Percentiles rank a stretch among this genome's conserved stretches.
Evolutionary conservation across 1,140 invertebrate species (phyloP).

Genomic region (Leptinotarsa defecta): DNA sequence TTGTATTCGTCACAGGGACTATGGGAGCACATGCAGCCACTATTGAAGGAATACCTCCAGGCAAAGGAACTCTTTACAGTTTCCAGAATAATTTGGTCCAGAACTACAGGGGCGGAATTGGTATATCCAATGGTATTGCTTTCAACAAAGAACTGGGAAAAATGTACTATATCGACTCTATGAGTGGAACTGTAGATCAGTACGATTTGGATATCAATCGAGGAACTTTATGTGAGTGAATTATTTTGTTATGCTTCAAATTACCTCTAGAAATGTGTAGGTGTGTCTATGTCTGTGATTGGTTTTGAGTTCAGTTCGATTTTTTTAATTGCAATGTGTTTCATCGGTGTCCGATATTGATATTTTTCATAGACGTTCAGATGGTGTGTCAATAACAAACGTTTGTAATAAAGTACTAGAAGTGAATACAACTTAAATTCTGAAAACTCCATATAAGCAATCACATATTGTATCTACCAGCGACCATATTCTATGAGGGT

Average conservation of each 20-base stretch:
- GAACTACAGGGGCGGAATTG: constrained; percentile 54
- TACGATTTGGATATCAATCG: constrained; percentile 76
- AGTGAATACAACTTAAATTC: too few species aligned
- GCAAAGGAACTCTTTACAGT: background rate
- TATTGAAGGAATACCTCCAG: background rate
- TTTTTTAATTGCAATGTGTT: too few species aligned
- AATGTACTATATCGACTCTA: constrained; percentile 78
- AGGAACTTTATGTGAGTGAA: constrained; percentile 67
- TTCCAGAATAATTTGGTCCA: constrained; percentile 12
- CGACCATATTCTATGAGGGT: too few species aligned
- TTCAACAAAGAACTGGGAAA: constrained; percentile 72
- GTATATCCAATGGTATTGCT: constrained; percentile 81
- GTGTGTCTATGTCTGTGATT: background rate
- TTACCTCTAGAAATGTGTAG: too few species aligned
- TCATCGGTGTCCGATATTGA: too few species aligned
- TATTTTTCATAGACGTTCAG: too few species aligned
- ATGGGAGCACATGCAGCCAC: background rate
- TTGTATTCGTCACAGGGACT: background rate
- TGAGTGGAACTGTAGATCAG: constrained; percentile 65
- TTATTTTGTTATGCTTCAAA: background rate
- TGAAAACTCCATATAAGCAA: too few species aligned
- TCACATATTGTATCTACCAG: too few species aligned
- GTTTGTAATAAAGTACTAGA: too few species aligned
- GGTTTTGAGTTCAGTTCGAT: too few species aligned
- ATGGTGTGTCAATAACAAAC: too few species aligned